Evolutionary conservation across 2,888 invertebrate genomes (phyloP).

Genomic region (Micoletzkya japonica): DNA sequence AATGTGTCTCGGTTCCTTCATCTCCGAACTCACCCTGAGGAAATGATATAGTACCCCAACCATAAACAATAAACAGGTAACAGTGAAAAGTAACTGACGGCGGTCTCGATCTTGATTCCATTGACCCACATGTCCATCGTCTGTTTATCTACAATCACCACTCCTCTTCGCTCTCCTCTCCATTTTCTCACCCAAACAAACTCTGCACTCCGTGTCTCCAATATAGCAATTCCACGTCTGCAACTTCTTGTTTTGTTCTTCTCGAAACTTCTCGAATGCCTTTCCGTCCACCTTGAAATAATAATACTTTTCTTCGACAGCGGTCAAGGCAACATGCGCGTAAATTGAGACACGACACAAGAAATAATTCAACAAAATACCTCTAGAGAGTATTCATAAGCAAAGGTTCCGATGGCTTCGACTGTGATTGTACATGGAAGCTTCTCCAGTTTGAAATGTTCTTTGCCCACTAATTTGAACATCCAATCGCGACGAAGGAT

Average conservation of each 20-base stretch:
- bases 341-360: neutral
- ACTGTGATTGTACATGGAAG: slow-evolving; percentile 67
- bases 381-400: slow-evolving; percentile 79
- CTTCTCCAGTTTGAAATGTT: slow-evolving; percentile 74
- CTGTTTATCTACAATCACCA: slow-evolving; percentile 73
- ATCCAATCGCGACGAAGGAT: slow-evolving; percentile 81
- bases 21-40: slow-evolving; percentile 80
- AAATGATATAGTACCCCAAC: slow-evolving; percentile 8
- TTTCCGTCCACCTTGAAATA: slow-evolving; percentile 77
- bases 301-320: neutral
- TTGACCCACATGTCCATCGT: slow-evolving; percentile 79
- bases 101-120: slow-evolving; percentile 74
- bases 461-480: slow-evolving; percentile 86
- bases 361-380: slow-evolving; percentile 25
- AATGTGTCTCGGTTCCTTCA: slow-evolving; percentile 82
- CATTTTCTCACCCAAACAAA: slow-evolving; percentile 75
- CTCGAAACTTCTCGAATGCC: slow-evolving; percentile 78
- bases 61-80: neutral
- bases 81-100: slow-evolving; percentile 65
- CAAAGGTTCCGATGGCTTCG: slow-evolving; percentile 74
- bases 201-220: slow-evolving; percentile 67
- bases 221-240: slow-evolving; percentile 75
- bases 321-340: neutral
- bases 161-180: neutral
- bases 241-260: slow-evolving; percentile 77